phyloP scores from a whole-genome alignment of 2,888 invertebrate species.

The Corythucha ciliata region DNA sequence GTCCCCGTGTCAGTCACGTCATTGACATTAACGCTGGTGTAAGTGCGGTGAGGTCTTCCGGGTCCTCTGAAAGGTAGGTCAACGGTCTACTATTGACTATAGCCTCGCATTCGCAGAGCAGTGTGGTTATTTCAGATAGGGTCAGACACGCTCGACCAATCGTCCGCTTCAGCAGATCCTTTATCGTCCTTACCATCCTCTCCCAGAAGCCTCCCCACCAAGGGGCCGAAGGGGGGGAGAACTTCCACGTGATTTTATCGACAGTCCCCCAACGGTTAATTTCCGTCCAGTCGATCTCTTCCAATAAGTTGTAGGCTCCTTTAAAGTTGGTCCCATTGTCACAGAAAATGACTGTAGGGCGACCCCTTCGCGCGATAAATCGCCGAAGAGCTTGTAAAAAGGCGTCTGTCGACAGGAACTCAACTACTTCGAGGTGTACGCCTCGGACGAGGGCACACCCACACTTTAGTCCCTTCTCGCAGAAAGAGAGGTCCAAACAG shows the following conservation, averaged over 20 bases:
- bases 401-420: slow-evolving; percentile 35
- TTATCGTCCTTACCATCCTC: slow-evolving; percentile 22
- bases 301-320: slow-evolving; percentile 41
- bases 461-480: slow-evolving; percentile 34
- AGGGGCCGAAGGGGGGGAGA: slow-evolving; percentile 33
- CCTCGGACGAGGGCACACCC: slow-evolving; percentile 40
- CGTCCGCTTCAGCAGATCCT: slow-evolving; percentile 18
- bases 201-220: slow-evolving; percentile 44
- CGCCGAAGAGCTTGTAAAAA: slow-evolving; percentile 38
- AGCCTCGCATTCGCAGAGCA: slow-evolving; percentile 27
- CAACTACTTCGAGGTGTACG: slow-evolving; percentile 40
- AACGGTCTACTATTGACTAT: slow-evolving; percentile 19
- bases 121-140: slow-evolving; percentile 21
- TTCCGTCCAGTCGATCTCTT: slow-evolving; percentile 45
- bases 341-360: slow-evolving; percentile 33
- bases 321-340: slow-evolving; percentile 42
- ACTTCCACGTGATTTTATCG: slow-evolving; percentile 37
- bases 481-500: slow-evolving; percentile 26
- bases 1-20: slow-evolving; percentile 14
- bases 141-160: slow-evolving; percentile 20
- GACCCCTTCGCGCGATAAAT: slow-evolving; percentile 39
- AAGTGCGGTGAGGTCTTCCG: slow-evolving; percentile 32
- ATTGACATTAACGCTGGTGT: slow-evolving; percentile 36
- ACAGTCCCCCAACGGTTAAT: slow-evolving; percentile 29
- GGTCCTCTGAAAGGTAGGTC: slow-evolving; percentile 12